These are phyloP conservation scores for Oxystoma pomonae DNA, from an alignment of 2,888 invertebrate genomes.

Conservation along the genomic window DNA sequence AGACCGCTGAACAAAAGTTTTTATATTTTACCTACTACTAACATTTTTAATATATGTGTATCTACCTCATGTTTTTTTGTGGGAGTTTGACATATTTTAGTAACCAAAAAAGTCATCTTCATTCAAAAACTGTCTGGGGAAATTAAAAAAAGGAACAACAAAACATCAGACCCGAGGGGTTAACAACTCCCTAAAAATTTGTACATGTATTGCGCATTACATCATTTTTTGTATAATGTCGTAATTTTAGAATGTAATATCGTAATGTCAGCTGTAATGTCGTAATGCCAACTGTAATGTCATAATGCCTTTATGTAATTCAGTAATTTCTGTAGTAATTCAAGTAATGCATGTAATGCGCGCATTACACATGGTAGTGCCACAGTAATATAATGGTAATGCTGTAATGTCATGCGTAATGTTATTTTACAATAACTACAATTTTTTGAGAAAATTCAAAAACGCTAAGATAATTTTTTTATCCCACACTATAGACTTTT, in stretches of 20 bases:
- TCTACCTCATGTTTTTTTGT: too few species aligned
- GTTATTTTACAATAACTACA: background rate
- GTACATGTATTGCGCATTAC: background rate
- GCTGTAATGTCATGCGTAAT: background rate
- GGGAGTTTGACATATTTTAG: too few species aligned
- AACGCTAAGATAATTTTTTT: background rate
- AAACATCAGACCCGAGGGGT: too few species aligned
- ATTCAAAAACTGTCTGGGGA: too few species aligned
- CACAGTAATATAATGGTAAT: background rate
- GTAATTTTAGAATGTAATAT: background rate
- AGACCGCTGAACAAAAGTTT: too few species aligned
- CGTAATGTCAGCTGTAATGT: background rate
- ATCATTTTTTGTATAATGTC: background rate
- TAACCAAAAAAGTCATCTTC: too few species aligned
- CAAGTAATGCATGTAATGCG: background rate
- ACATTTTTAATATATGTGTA: too few species aligned
- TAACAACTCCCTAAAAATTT: background rate
- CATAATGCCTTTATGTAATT: background rate
- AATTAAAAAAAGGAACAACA: too few species aligned
- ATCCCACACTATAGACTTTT: background rate
- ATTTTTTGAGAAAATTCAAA: background rate
- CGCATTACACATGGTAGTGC: background rate
- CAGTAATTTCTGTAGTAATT: background rate
- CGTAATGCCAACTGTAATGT: background rate
- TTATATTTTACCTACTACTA: too few species aligned